Base-by-base conservation (phyloP, 2,113 vertebrate species). In the Halichoeres trimaculatus region DNA sequence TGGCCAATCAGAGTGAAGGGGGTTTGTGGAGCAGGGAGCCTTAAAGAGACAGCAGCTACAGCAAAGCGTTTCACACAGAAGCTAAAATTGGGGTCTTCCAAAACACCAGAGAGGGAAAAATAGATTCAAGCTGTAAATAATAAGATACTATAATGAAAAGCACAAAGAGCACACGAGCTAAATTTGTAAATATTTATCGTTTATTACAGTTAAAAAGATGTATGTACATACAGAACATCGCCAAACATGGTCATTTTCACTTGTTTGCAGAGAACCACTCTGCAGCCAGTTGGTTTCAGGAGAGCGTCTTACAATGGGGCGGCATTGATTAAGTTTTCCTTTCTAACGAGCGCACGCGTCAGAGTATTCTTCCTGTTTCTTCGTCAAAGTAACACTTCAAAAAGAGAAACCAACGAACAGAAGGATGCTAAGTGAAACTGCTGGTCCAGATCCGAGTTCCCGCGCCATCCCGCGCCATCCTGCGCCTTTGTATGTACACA, bases 121-220 rank as follows among this genome's bases (percentile, higher is more conserved):
- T n/a, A n/a, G n/a, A n/a, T n/a, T n/a, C n/a, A n/a, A n/a, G n/a
- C n/a, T n/a, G n/a, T n/a, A n/a, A n/a, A n/a, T n/a, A n/a, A n/a
- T n/a, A 17, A 19, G 43, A 30, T 4, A 30, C 3, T 4, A 30
- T 4, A 47, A 9, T 12, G 10, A 62, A 63, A 75, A 24, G 60
- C 8, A 70, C 30, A 45, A 56, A 56, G 26, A 47, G 30, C 62
- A 71, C 75, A 74, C 83, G 22, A 70, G 10, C 59, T 80, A 61
- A 78, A 85, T 85, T 81, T 90, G 86, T 90, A 86, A 91, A 91
- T 91, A 88, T 90, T 84, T 87, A 90, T 91, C 80, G 80, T 93
- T 91, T 92, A 92, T 93, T 92, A 93, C 89, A 92, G 89, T 90
- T 90, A 88, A 91, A 91, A 93, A 91, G 86, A 90, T 87, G 84